Evolutionary conservation across 1,140 invertebrate genomes (phyloP).

Genomic region (Pentalonia nigronervosa): DNA sequence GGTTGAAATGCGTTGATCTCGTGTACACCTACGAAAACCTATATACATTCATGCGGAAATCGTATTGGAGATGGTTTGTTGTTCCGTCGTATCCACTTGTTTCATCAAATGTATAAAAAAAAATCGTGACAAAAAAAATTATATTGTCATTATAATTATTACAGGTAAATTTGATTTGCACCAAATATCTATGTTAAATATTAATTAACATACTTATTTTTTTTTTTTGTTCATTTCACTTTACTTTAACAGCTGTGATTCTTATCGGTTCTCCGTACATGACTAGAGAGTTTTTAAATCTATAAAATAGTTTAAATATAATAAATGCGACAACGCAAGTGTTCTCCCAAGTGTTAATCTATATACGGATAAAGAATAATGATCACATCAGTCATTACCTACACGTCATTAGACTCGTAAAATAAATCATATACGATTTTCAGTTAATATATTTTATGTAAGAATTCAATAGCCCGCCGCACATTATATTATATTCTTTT

Average conservation of each 20-base stretch:
- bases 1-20: background rate
- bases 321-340: background rate
- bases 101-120: background rate
- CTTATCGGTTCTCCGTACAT: background rate
- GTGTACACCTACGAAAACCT: background rate
- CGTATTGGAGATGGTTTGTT: background rate
- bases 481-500: background rate
- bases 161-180: background rate
- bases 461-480: background rate
- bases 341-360: constrained; percentile 1
- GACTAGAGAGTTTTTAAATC: background rate
- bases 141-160: background rate
- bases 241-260: background rate
- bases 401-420: background rate
- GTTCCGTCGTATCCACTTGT: background rate
- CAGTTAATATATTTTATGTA: background rate
- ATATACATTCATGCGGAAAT: background rate
- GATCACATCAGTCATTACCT: background rate
- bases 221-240: background rate
- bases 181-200: background rate
- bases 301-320: constrained; percentile 13
- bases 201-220: constrained; percentile 28
- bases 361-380: background rate
- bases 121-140: background rate
- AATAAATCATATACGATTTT: background rate